phyloP scores from a whole-genome alignment of 2,888 invertebrate genomes.

The Epistrophella euchroma region DNA sequence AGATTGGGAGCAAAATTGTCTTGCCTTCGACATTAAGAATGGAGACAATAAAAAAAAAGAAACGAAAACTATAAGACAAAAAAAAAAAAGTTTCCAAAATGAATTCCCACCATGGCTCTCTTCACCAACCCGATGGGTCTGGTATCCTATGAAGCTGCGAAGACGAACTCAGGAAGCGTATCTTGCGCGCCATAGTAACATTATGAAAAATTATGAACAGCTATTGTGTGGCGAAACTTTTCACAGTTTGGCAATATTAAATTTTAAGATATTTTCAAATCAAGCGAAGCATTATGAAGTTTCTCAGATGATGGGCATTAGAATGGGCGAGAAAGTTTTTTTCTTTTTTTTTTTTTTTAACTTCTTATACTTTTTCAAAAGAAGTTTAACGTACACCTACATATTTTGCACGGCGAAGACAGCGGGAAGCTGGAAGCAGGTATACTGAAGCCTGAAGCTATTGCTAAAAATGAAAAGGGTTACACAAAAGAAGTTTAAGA shows the following conservation, averaged over 20 bases:
- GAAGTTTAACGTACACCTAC: conserved; percentile 42
- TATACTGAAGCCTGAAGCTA: background rate
- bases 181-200: conserved; percentile 48
- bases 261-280: conserved; percentile 75
- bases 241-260: conserved; percentile 67
- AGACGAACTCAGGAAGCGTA: conserved; percentile 8
- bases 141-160: background rate
- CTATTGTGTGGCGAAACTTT: conserved; percentile 70
- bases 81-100: conserved; percentile 42
- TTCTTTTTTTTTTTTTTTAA: conserved; percentile 6
- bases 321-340: background rate
- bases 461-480: conserved; percentile 33
- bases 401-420: background rate
- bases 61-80: background rate
- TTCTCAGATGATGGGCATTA: conserved; percentile 29
- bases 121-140: background rate
- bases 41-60: conserved; percentile 41
- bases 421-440: background rate
- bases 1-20: conserved; percentile 36
- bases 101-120: conserved; percentile 46
- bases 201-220: conserved; percentile 74
- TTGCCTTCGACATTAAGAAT: conserved; percentile 1
- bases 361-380: conserved; percentile 34
- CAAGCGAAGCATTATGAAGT: conserved; percentile 72
- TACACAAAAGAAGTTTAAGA: conserved; percentile 21